Evolutionary conservation across 2,888 invertebrate genomes (phyloP), one percentile per base, ranked within the genome.

Genomic region (Dysmachus trigonus): DNA sequence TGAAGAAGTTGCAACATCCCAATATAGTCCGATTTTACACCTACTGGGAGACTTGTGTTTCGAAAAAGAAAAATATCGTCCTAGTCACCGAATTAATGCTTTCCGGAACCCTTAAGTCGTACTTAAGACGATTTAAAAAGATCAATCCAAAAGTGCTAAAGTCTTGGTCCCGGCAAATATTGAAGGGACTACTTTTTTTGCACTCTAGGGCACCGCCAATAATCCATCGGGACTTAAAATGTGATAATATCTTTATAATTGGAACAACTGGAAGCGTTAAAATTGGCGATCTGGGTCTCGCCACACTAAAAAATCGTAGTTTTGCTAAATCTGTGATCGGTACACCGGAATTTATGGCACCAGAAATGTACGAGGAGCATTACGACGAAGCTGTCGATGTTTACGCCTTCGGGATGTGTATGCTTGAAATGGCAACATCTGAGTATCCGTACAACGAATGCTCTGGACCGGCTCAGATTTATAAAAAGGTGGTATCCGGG

Each of bases 381-480:
- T 99, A 99, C 93, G 99, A 99, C 92, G 99, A 99, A 92, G 96
- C 97, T 10, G 99, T 99, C 18, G 99, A 99, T 92, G 98, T 99
- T 86, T 99, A 99, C 93, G 99, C 99, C 15, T 99, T 99, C 93
- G 99, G 99, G 53, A 99, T 99, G 99, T 99, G 99, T 93, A 98
- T 99, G 98, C 93, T 99, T 90, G 99, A 99, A 94, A 99, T 99
- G 99, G 99, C 99, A 62, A 99, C 99, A 81, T 98, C 98, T 71
- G 99, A 99, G 92, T 99, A 99, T 93, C 99, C 99, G 0, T 99
- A 99, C 93, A 97, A 97, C 88, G 99, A 99, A 93, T 99, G 99
- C 92, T 97, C 96, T 88, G 98, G 98, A 33, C 99, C 99, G 47
- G 99, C 99, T 87, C 99, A 99, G 93, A 99, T 99, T 89, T 99